Conservation (phyloP, 2,888 invertebrate species). For the Diabrotica balteata region DNA sequence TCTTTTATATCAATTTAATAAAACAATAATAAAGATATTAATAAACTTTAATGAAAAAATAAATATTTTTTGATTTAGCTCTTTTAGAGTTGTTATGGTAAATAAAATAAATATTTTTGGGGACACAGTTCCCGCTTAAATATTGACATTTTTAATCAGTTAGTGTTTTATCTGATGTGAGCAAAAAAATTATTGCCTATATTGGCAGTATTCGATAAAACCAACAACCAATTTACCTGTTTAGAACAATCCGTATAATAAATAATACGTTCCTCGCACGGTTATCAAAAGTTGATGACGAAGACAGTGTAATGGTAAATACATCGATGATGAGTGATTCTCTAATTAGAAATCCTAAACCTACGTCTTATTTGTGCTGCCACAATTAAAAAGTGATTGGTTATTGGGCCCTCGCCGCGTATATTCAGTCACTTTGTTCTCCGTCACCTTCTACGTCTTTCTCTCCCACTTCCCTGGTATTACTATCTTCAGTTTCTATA, state of each 20-base stretch:
- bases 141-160: no score
- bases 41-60: no score
- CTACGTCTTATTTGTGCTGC: constrained; percentile 55
- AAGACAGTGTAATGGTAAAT: constrained; percentile 44
- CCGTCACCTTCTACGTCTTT: constrained; percentile 66
- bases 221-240: no score
- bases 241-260: neutral
- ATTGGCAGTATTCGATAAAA: no score
- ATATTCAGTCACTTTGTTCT: constrained; percentile 65
- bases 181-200: no score
- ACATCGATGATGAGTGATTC: constrained; percentile 45
- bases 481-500: constrained; percentile 67
- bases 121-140: no score
- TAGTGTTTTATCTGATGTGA: no score
- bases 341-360: constrained; percentile 43
- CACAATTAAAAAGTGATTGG: constrained; percentile 45
- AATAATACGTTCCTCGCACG: neutral
- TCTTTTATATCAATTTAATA: no score
- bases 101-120: no score
- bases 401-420: constrained; percentile 43
- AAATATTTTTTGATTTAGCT: no score
- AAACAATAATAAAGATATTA: no score
- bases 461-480: constrained; percentile 64
- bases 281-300: constrained; percentile 35
- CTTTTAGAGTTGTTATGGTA: no score